These are phyloP conservation scores for Cephus rjabovi DNA, from an alignment of 2,888 invertebrate species.

Conservation along the genomic window DNA sequence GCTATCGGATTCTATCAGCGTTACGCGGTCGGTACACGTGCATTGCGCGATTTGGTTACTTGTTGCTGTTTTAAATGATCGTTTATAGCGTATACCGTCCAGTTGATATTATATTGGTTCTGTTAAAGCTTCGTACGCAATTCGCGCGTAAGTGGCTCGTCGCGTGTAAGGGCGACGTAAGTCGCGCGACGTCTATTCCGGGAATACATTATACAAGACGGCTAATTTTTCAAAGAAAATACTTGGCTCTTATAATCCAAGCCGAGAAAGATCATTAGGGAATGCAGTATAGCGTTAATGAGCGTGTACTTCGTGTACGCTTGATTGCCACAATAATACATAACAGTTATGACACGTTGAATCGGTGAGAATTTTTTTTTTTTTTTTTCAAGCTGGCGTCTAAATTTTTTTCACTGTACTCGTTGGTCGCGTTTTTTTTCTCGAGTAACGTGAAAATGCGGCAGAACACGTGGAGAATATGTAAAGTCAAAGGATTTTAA, in stretches of 20 bases:
- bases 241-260: conserved; percentile 56
- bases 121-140: background rate
- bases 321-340: background rate
- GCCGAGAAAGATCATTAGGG: conserved; percentile 59
- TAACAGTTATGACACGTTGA: background rate
- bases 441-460: background rate
- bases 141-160: background rate
- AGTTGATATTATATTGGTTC: background rate
- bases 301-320: conserved; percentile 54
- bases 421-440: background rate
- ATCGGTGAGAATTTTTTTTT: background rate
- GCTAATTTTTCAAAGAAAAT: conserved; percentile 49
- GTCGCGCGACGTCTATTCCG: conserved; percentile 27
- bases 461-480: background rate
- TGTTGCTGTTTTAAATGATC: background rate
- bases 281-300: conserved; percentile 57
- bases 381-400: background rate
- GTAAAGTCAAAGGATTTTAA: background rate
- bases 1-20: background rate
- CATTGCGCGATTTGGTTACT: background rate
- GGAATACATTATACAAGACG: conserved; percentile 47
- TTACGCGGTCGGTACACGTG: background rate
- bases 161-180: background rate
- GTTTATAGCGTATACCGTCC: background rate
- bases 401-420: rapidly evolving